Base-by-base conservation (phyloP, 64 coral and sea anemone species). In the Actinia equina region DNA sequence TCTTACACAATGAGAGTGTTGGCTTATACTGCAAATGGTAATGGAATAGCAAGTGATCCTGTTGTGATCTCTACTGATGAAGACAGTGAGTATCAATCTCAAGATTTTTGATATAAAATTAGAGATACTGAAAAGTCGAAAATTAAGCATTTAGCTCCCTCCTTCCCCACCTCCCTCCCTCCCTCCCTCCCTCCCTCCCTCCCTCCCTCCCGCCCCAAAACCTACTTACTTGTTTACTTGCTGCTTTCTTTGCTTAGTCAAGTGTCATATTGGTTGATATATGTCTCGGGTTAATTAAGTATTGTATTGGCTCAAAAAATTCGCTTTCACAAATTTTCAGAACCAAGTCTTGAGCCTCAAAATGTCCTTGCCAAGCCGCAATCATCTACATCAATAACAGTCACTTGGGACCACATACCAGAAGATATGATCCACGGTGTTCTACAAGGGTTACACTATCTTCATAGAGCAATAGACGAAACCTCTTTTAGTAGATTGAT, bases 21-120 rank as follows among this genome's bases (percentile, higher is more conserved):
- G 37, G 85, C 85, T 7, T 92, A 77, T 82, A 87, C 90, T 0
- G n/a, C 6, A 4, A 67, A 70, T 17, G 90, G 90, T 2, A 87
- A 92, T 22, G 90, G 90, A 25, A 43, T 87, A 23, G 25, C 77
- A n/a, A 92, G 84, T 42, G 17, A 30, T 0, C 42, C 45, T 12
- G 78, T 82, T 6, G n/a, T 54, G 6, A 20, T 92, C 22, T 44
- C 44, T 65, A 92, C 90, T 23, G 84, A 92, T 26, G 84, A 92
- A 83, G 90, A 92, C 25, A 70, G 90, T 92, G 51, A 87, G 90
- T 81, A 44, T 17, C 22, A 55, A 55, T 42, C 37, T 46, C 7
- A 8, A 49, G 46, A 49, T 49, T 49, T 49, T 49, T 49, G 7
- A 1, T 49, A 8, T 49, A 49, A 49, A 8, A 49, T 8, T 6